Evolutionary conservation across 2,113 vertebrate species (phyloP), one percentile per base, ranked within the genome.

Genomic region (Eclectus roratus): DNA sequence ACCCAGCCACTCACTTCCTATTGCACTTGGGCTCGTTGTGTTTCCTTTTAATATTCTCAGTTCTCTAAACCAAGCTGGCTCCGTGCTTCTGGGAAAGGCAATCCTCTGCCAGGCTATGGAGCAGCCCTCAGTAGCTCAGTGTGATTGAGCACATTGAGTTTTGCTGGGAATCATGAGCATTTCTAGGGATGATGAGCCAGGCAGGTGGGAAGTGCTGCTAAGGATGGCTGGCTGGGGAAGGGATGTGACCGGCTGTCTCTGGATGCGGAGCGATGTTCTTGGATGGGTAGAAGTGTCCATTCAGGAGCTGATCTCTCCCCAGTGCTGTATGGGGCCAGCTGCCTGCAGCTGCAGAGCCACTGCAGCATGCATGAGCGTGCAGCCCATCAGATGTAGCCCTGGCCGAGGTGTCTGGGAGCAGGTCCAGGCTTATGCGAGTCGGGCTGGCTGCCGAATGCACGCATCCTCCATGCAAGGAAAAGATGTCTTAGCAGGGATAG

Each of bases 371-470:
- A 3, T 1, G 17, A 92, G 79, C 21, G 14, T 76, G 85, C 74
- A 52, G 76, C 85, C 61, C 2, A 0, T 37, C 1, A 7, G 58
- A 89, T 6, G 20, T 35, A 31, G 88, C 63, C 56, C 73, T n/a
- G 29, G 25, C 71, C 2, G 21, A 95, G 92, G 85, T 92, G 88
- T 90, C 9, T 93, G 94, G 96, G 91, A 96, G 91, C 77, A 65
- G 82, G 55, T 69, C 97, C 95, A 96, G 81, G 73, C 70, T 92
- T 56, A 70, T 15, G 74, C 2, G 2, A 81, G 74, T 2, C 1
- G 17, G 87, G 91, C 81, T 43, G 58, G 44, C 89, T 96, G 95
- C 93, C 76, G 58, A 91, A 31, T 23, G 12, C 74, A 85, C 6
- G 25, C 88, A 55, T 92, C 92, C 92, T 93, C 83, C 31, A 0